Conservation (phyloP, 2,888 invertebrate species). For the Halictus ligatus region DNA sequence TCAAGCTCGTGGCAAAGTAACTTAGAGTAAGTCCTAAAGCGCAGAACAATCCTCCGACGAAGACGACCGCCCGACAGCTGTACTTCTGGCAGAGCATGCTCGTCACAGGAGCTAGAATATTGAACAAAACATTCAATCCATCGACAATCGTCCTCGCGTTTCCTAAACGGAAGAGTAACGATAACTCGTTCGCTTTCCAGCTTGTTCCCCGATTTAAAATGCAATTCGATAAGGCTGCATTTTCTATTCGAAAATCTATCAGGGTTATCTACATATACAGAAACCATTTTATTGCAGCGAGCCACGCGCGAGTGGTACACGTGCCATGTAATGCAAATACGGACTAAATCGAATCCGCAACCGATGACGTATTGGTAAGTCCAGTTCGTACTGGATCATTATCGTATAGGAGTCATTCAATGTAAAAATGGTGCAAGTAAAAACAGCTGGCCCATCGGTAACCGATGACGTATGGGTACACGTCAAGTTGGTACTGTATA, state of each 20-base stretch:
- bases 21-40: conserved; percentile 89
- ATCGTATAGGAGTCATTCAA: no score
- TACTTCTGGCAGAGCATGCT: conserved; percentile 89
- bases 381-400: no score
- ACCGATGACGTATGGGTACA: no score
- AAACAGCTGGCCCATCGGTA: no score
- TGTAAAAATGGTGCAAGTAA: no score
- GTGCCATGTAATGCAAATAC: neutral
- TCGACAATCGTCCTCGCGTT: neutral
- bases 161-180: neutral
- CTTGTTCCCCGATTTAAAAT: neutral
- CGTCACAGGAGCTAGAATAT: conserved; percentile 88
- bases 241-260: neutral
- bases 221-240: neutral
- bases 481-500: no score
- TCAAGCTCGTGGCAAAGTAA: conserved; percentile 89
- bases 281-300: neutral
- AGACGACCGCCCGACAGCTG: conserved; percentile 89
- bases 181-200: neutral
- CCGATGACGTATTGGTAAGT: neutral
- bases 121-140: conserved; percentile 11
- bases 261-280: neutral
- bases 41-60: conserved; percentile 90
- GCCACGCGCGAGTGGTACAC: neutral
- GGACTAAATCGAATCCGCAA: neutral